Base-by-base conservation (phyloP, 23 tunicate genomes). In the Ciona savignyi region DNA sequence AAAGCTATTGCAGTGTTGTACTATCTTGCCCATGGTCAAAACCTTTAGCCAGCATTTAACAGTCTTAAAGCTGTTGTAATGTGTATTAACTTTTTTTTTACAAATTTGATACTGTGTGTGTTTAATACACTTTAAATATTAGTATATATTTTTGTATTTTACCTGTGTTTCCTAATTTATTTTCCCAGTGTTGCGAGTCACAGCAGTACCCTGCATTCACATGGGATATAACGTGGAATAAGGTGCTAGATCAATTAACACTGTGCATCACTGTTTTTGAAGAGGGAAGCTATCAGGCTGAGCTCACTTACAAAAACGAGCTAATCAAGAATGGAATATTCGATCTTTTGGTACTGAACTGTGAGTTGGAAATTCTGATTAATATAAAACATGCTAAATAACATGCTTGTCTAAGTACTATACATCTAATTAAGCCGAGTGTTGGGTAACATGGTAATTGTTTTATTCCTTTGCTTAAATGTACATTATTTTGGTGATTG, bases 311-410 rank as follows among this genome's bases (percentile, higher is more conserved):
- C 74, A 78, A 90, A 48, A 71, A 65, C 4, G 75, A 74, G 1
- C 79, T 60, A 21, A 74, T 90, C 20, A 33, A 69, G 32, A 83
- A 90, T 71, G 97, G 97, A 70, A 70, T 79, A 3, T 90, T 90
- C 60, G 89, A 83, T 33, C 51, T 90, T 27, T 23, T 90, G 2
- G 97, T 90, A 25, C 74, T 90, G 29, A 77, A 81, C 27, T 68
- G 96, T 88, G 51, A 35, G 63, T 62, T 2, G 22, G 15, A 48
- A n/a, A n/a, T n/a, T n/a, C n/a, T n/a, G n/a, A n/a, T n/a, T n/a
- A n/a, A n/a, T n/a, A n/a, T n/a, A n/a, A n/a, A n/a, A n/a, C n/a
- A n/a, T n/a, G n/a, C n/a, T n/a, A n/a, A n/a, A n/a, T n/a, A n/a
- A n/a, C n/a, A n/a, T n/a, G n/a, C n/a, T n/a, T n/a, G n/a, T n/a